Evolutionary conservation across 2,113 vertebrate genomes (phyloP).

Genomic region (Channa maculata): DNA sequence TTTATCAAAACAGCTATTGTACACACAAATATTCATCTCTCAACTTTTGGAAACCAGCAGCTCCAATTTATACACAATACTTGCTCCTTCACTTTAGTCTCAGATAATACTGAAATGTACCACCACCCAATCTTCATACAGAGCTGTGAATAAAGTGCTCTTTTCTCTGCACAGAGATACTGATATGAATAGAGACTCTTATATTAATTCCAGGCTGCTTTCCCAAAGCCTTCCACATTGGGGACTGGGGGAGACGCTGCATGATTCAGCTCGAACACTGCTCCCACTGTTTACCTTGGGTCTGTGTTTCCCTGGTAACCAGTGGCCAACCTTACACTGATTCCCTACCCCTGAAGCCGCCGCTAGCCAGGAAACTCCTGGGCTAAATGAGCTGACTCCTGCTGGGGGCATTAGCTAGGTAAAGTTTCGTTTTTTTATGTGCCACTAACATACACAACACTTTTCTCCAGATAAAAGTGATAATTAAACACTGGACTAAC

Average conservation of each 20-base stretch:
- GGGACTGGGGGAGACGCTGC: slow-evolving; percentile 68
- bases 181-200: slow-evolving; percentile 74
- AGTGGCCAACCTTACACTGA: slow-evolving; percentile 33
- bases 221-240: slow-evolving; percentile 62
- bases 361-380: slow-evolving; percentile 27
- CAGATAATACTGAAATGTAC: slow-evolving; percentile 57
- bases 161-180: slow-evolving; percentile 41
- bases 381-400: slow-evolving; percentile 14
- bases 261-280: slow-evolving; percentile 85
- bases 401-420: not conserved
- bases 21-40: slow-evolving; percentile 36
- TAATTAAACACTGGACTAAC: too few species aligned
- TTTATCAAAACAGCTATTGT: slow-evolving; percentile 60
- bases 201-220: slow-evolving; percentile 66
- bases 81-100: slow-evolving; percentile 38
- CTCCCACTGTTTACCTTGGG: slow-evolving; percentile 82
- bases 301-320: slow-evolving; percentile 72
- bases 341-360: slow-evolving; percentile 38
- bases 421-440: not conserved
- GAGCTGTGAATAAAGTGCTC: slow-evolving; percentile 50
- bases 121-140: slow-evolving; percentile 29
- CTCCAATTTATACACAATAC: slow-evolving; percentile 43
- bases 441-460: not conserved
- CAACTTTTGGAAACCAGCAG: slow-evolving; percentile 37
- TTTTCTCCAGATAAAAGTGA: too few species aligned